A percentile compares a stretch with the other conserved stretches of the same genome.
Evolutionary conservation across 2,888 invertebrate genomes (phyloP).

Genomic region (Drosophila pegasa): DNA sequence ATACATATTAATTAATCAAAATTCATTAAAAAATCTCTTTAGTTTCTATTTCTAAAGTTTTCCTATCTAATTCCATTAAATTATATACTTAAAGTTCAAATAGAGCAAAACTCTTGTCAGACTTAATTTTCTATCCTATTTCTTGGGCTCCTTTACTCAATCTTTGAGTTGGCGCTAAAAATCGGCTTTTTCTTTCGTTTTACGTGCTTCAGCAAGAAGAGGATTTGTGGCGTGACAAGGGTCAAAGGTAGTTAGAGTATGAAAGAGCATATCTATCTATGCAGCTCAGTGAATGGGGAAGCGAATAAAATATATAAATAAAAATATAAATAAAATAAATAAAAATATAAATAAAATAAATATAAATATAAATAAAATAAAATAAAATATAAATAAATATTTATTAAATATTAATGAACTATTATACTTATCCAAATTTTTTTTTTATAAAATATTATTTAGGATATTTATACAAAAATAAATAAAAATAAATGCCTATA

Average conservation of each 20-base stretch:
- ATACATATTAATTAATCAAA: too few species aligned
- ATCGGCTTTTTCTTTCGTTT: constrained; percentile 1
- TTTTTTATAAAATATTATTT: too few species aligned
- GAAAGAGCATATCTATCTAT: neutral
- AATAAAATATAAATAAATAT: too few species aligned
- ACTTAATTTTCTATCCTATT: neutral
- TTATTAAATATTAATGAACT: too few species aligned
- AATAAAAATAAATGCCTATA: too few species aligned
- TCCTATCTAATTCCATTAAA: neutral
- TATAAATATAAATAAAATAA: too few species aligned
- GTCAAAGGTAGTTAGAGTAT: constrained; percentile 4
- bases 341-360: too few species aligned
- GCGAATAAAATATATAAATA: neutral
- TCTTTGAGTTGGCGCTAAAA: constrained; percentile 2
- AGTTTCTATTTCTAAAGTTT: neutral
- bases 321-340: too few species aligned
- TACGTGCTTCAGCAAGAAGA: neutral
- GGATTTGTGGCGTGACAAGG: constrained; percentile 10
- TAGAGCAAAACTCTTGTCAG: neutral
- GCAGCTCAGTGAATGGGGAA: neutral
- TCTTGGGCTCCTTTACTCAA: neutral
- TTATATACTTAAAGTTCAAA: neutral
- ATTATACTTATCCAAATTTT: too few species aligned
- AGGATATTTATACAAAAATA: too few species aligned
- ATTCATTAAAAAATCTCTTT: too few species aligned